Evolutionary conservation across 2,888 invertebrate species (phyloP).

Genomic region (Diogma glabrata): DNA sequence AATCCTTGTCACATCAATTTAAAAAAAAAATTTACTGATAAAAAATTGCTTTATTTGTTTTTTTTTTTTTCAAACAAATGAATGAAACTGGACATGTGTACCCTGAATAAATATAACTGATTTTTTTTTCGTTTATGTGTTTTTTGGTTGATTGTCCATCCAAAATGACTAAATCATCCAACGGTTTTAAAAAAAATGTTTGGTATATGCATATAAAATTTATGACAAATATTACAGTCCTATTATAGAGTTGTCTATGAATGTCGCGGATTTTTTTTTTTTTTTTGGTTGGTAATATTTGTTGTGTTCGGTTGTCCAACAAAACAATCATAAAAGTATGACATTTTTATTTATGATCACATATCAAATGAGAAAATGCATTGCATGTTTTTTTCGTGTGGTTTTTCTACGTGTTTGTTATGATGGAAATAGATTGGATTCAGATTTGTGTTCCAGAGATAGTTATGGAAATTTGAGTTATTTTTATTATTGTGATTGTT

Average conservation of each 20-base stretch:
- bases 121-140: too few relatives aligned
- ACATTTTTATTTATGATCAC: slow-evolving; percentile 2
- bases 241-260: slow-evolving; percentile 8
- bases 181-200: background rate
- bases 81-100: slow-evolving; percentile 8
- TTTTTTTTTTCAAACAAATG: too few relatives aligned
- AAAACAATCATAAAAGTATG: slow-evolving; percentile 8
- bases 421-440: too few relatives aligned
- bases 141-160: slow-evolving; percentile 8
- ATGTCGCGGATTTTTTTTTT: too few relatives aligned
- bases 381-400: too few relatives aligned
- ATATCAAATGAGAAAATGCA: background rate
- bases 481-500: too few relatives aligned
- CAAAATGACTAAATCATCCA: slow-evolving; percentile 8
- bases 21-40: background rate
- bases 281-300: too few relatives aligned
- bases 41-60: slow-evolving; percentile 1
- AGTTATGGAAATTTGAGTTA: too few relatives aligned
- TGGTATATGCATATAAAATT: slow-evolving; percentile 9
- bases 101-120: background rate
- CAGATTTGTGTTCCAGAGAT: too few relatives aligned
- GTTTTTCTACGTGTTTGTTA: too few relatives aligned
- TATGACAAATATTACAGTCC: slow-evolving; percentile 7
- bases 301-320: slow-evolving; percentile 6
- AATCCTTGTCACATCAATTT: slow-evolving; percentile 8